phyloP scores from a whole-genome alignment of 2,797 vertebrate species.

The Petrocephalus schoutedeni region DNA sequence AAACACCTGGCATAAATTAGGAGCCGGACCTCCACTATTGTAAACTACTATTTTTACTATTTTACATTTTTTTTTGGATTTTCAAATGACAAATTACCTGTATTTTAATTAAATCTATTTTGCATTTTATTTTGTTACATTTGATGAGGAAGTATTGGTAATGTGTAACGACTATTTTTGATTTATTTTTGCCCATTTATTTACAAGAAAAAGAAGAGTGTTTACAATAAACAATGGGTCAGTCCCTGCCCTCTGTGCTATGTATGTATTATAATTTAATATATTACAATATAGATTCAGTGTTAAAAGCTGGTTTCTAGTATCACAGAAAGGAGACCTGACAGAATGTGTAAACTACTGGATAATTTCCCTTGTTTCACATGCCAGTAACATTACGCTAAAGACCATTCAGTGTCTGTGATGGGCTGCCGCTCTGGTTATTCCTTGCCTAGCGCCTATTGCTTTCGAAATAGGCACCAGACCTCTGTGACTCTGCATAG shows the following conservation, averaged over 20 bases:
- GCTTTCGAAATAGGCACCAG: too few species aligned
- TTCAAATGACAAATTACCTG: not conserved
- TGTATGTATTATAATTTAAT: not conserved
- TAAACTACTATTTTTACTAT: not conserved
- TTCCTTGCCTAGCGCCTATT: too few species aligned
- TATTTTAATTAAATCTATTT: too few species aligned
- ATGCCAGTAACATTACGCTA: not conserved
- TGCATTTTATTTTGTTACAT: not conserved
- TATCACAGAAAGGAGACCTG: not conserved
- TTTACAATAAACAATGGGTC: not conserved
- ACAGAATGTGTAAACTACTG: not conserved
- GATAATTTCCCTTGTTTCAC: not conserved
- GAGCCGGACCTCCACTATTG: too few species aligned
- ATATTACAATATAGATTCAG: not conserved
- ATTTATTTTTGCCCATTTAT: not conserved
- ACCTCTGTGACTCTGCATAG: too few species aligned
- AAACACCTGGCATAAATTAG: too few species aligned
- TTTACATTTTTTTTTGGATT: not conserved
- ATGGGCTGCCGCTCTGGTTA: not conserved
- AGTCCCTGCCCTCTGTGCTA: not conserved
- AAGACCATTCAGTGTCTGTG: not conserved
- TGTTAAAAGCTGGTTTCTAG: not conserved
- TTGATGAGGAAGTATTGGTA: not conserved
- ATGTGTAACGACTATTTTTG: not conserved
- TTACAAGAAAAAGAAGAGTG: not conserved